Evolutionary conservation across 2,797 vertebrate genomes (phyloP).

Genomic region (Dendrocincla tyrannina): DNA sequence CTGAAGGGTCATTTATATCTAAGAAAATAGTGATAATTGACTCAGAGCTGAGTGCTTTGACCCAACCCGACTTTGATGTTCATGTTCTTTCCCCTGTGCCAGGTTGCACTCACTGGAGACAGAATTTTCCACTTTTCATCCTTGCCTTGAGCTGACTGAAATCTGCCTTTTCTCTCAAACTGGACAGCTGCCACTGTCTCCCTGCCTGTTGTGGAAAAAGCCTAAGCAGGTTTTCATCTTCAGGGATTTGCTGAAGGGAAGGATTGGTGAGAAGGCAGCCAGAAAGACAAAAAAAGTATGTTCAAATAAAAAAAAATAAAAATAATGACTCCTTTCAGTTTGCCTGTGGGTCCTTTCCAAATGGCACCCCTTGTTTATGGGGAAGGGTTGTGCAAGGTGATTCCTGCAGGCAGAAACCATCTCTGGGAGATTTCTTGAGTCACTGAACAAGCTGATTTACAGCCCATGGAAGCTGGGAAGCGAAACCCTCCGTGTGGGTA

Average conservation of each 20-base stretch:
- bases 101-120: rapidly evolving
- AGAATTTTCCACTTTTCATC: neutral
- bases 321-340: neutral
- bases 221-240: conserved; percentile 56
- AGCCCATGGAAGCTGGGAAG: neutral
- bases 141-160: neutral
- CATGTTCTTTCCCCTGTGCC: neutral
- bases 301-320: neutral
- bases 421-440: neutral
- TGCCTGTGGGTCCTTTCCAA: neutral
- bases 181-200: neutral
- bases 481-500: neutral
- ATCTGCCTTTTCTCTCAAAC: neutral
- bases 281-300: neutral
- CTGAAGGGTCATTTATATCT: neutral
- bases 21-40: neutral
- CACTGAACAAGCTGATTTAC: neutral
- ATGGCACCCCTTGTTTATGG: neutral
- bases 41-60: neutral
- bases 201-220: conserved; percentile 3
- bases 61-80: conserved; percentile 8
- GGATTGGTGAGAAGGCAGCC: neutral
- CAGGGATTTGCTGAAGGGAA: conserved; percentile 31
- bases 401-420: neutral
- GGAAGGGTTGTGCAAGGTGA: neutral